Evolutionary conservation across 2,888 invertebrate genomes (phyloP), one percentile per base, ranked within the genome.

Genomic region (Priapulus caudatus): DNA sequence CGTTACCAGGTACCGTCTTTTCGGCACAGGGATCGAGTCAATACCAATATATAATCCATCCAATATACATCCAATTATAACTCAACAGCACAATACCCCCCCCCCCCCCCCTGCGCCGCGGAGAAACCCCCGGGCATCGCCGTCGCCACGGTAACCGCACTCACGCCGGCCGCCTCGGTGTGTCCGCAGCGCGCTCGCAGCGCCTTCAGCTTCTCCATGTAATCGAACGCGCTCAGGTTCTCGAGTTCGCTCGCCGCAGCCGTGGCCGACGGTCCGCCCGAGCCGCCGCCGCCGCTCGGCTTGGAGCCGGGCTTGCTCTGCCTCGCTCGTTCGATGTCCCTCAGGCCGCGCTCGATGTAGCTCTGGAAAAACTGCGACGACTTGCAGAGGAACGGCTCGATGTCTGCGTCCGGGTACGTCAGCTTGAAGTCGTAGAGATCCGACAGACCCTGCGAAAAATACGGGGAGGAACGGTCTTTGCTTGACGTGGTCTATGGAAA

Each of bases 311-410:
- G 86, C 86, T 49, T 83, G 77, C 68, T 84, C 83, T n/a, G n/a
- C 20, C 72, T 63, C 54, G 77, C 75, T 24, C 62, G 61, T 52
- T 78, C 78, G 23, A 83, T 81, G 50, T 77, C 76, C 58, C 78
- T 77, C 55, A 89, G 73, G 0, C 86, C 86, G 48, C 83, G 77
- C 68, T 84, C 83, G 59, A 90, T 86, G 67, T 85, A 89, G 65
- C 84, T 83, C 67, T 87, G 85, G 76, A 89, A 89, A 72, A 84
- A 84, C 67, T 82, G 81, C 48, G 86, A 86, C 0, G 86, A 83
- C 64, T 84, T 84, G 60, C 82, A 80, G 69, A 90, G 78, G 72
- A 84, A 87, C 22, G 86, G 86, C 70, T 86, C 84, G 44, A 86
- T 80, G 65, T 88, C 86, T 20, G 86, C 84, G 61, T 87, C 85